Evolutionary conservation across 2,113 vertebrate species (phyloP).

Genomic region (Leucoraja erinaceus): DNA sequence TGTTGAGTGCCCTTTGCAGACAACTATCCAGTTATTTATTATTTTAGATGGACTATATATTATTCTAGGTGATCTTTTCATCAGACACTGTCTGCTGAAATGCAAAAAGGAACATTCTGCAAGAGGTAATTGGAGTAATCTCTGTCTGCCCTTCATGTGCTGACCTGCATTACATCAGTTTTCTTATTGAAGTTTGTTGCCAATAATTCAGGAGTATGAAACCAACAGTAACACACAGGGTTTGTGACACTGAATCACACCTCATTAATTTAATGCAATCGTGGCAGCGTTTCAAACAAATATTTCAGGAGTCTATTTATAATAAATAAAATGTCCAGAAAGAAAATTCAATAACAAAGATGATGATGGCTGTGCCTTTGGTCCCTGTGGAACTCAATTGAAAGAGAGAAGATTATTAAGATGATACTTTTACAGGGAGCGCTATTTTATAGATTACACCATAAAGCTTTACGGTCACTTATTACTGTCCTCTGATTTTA

Average conservation of each 20-base stretch:
- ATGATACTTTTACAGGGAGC: not conserved
- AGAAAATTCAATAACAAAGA: not conserved
- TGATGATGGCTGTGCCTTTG: not conserved
- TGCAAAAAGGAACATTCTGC: not conserved
- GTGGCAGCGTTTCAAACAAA: not conserved
- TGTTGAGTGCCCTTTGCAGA: not conserved
- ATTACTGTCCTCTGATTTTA: slow-evolving; percentile 6
- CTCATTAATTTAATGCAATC: not conserved
- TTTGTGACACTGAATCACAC: not conserved
- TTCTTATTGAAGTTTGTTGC: not conserved
- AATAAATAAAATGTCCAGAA: slow-evolving; percentile 1
- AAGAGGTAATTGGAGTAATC: not conserved
- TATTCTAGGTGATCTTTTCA: not conserved
- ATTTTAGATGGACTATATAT: too few relatives aligned
- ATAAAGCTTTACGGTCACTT: not conserved
- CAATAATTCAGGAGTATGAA: not conserved
- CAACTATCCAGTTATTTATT: not conserved
- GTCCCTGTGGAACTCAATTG: not conserved
- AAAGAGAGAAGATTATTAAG: not conserved
- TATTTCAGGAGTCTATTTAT: not conserved
- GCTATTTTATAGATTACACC: not conserved
- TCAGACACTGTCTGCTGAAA: not conserved
- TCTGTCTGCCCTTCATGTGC: not conserved
- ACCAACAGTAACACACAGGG: not conserved
- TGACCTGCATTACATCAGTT: not conserved